phyloP scores from a whole-genome alignment of 2,888 invertebrate species.

The Aricia artaxerxes region DNA sequence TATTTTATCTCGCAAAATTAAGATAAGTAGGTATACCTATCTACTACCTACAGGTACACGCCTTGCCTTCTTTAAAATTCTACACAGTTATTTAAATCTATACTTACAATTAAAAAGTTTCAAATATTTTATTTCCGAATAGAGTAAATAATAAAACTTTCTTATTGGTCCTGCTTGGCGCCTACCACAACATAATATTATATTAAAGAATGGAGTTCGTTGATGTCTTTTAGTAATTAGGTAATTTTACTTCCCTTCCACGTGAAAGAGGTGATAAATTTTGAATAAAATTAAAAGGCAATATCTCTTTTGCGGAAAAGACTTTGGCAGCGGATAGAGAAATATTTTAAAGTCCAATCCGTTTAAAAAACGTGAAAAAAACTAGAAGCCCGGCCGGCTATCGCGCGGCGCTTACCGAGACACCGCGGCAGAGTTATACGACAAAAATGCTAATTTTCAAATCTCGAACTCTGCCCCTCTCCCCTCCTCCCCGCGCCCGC shows the following conservation, averaged over 20 bases:
- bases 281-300: conserved; percentile 41
- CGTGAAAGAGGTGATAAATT: neutral
- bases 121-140: too few species aligned
- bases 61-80: too few species aligned
- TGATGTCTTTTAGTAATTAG: neutral
- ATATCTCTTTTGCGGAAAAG: conserved; percentile 45
- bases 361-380: conserved; percentile 65
- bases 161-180: too few species aligned
- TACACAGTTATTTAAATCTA: too few species aligned
- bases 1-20: too few species aligned
- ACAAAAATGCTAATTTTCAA: conserved; percentile 80
- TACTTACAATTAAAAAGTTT: too few species aligned
- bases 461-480: conserved; percentile 60
- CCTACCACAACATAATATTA: too few species aligned
- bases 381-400: conserved; percentile 62
- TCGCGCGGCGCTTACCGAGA: conserved; percentile 73
- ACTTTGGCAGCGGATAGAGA: conserved; percentile 56
- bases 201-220: neutral
- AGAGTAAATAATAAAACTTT: too few species aligned
- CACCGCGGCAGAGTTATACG: conserved; percentile 77
- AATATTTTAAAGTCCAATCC: conserved; percentile 71
- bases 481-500: conserved; percentile 47
- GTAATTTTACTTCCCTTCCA: neutral
- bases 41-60: too few species aligned
- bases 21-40: too few species aligned